Conservation (phyloP, 2,888 invertebrate genomes). For the Atherix ibis region DNA sequence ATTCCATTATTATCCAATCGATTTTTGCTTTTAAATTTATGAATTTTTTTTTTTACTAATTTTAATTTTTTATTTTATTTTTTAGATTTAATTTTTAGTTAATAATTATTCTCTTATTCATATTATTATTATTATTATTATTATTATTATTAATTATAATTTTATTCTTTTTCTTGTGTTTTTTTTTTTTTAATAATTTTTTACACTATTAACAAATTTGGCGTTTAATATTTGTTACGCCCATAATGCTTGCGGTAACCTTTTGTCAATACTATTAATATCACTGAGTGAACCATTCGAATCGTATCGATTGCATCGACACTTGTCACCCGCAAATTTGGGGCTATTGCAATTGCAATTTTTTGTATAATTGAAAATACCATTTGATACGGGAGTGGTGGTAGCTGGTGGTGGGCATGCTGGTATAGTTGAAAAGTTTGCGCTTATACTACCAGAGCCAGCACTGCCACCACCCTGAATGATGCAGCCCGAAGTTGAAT, state of each 20-base stretch:
- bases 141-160: no score
- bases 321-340: constrained; percentile 5
- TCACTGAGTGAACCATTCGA: constrained; percentile 9
- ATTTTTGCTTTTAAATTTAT: no score
- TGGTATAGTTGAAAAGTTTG: background rate
- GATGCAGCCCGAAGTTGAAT: constrained; percentile 11
- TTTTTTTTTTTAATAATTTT: no score
- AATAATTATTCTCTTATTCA: no score
- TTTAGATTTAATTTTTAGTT: no score
- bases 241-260: constrained; percentile 8
- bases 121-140: no score
- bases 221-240: constrained; percentile 12
- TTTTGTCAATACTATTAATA: constrained; percentile 8
- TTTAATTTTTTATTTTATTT: no score
- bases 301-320: constrained; percentile 8
- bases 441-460: constrained; percentile 7
- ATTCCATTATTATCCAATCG: no score
- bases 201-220: no score
- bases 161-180: no score
- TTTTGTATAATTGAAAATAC: constrained; percentile 7
- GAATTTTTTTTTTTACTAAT: no score
- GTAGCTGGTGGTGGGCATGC: constrained; percentile 1
- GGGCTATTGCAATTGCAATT: constrained; percentile 7
- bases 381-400: background rate
- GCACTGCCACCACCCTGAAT: constrained; percentile 11